Evolutionary conservation across 2,888 invertebrate species (phyloP).

Genomic region (Rhopalosiphum nymphaeae): DNA sequence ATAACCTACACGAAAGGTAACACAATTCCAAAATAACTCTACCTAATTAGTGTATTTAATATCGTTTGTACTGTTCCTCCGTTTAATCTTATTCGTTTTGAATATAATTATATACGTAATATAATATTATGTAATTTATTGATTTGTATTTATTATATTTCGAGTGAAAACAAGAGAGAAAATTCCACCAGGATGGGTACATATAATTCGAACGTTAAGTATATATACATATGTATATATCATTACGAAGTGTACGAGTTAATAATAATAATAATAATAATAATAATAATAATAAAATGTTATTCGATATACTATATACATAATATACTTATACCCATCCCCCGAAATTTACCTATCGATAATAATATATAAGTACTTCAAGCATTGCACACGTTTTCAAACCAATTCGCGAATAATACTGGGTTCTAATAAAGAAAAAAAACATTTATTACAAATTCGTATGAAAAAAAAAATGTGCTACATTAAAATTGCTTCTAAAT

Average conservation of each 20-base stretch:
- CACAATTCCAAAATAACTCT: conserved; percentile 45
- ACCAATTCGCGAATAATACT: conserved; percentile 42
- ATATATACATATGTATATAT: background rate
- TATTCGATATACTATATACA: background rate
- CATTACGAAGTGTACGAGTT: background rate
- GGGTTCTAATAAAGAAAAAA: conserved; percentile 30
- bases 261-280: background rate
- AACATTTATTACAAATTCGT: conserved; percentile 25
- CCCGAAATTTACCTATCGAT: conserved; percentile 37
- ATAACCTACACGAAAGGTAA: conserved; percentile 59
- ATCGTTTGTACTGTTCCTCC: conserved; percentile 31
- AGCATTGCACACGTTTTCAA: conserved; percentile 52
- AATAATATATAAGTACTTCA: conserved; percentile 40
- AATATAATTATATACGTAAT: background rate
- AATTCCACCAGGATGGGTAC: conserved; percentile 52
- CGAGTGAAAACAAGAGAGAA: conserved; percentile 48
- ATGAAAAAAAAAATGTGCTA: conserved; percentile 5
- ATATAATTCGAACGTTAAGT: background rate
- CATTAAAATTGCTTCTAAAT: conserved; percentile 19
- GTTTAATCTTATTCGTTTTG: background rate
- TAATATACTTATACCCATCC: conserved; percentile 31
- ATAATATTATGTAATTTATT: background rate
- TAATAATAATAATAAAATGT: background rate
- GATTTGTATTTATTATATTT: background rate
- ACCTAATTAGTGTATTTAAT: conserved; percentile 14